Evolutionary conservation across 2,888 invertebrate genomes (phyloP).

Genomic region (Dynastes tityus): DNA sequence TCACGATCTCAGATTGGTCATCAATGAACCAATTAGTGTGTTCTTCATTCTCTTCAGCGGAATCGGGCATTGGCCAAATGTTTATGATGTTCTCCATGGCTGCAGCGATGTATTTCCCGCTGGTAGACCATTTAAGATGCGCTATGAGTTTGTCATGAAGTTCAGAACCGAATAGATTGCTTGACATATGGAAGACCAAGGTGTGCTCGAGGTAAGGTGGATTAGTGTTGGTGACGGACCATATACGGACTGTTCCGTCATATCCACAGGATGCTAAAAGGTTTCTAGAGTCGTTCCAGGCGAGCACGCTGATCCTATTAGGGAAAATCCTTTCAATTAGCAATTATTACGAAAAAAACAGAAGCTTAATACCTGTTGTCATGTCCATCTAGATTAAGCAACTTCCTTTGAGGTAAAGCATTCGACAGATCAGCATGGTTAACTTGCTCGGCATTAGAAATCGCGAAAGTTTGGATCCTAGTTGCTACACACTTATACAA

Average conservation of each 20-base stretch:
- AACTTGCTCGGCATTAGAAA: constrained; percentile 65
- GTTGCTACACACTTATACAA: constrained; percentile 72
- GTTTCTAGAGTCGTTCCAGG: constrained; percentile 70
- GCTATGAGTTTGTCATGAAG: constrained; percentile 69
- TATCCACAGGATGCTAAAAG: constrained; percentile 75
- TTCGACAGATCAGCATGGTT: constrained; percentile 73
- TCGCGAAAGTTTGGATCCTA: constrained; percentile 66
- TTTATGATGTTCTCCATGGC: constrained; percentile 75
- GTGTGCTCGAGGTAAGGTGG: constrained; percentile 71
- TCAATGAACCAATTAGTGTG: constrained; percentile 69
- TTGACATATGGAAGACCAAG: constrained; percentile 72
- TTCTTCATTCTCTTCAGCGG: constrained; percentile 58
- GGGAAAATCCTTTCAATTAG: too few species aligned
- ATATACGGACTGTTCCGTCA: constrained; percentile 77
- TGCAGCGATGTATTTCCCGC: constrained; percentile 74
- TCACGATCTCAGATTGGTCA: constrained; percentile 71
- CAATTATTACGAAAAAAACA: background rate
- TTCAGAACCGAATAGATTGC: constrained; percentile 69
- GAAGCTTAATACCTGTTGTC: constrained; percentile 68
- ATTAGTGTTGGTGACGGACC: constrained; percentile 70
- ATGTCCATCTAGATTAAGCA: constrained; percentile 72
- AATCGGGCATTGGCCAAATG: constrained; percentile 73
- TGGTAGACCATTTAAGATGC: constrained; percentile 73
- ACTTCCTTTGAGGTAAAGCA: constrained; percentile 62
- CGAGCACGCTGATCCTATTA: constrained; percentile 66